Percentiles rank a stretch among this genome's conserved stretches.
Conservation (phyloP, 2,797 vertebrate genomes). For the Oreochromis mossambicus region DNA sequence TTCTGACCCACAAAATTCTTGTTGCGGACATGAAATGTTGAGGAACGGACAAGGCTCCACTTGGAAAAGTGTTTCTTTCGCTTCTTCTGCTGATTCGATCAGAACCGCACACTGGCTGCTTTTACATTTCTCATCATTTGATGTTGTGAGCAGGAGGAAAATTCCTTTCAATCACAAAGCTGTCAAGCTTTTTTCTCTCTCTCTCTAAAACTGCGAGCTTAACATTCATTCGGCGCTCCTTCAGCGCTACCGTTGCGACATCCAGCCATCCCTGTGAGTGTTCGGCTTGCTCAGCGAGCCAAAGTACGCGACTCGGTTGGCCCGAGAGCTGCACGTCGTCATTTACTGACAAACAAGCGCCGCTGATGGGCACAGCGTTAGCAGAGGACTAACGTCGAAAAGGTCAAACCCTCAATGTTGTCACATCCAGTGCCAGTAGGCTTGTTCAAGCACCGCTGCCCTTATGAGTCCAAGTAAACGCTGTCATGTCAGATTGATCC, state of each 20-base stretch:
- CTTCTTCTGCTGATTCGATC: conserved; percentile 54
- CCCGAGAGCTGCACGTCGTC: background rate
- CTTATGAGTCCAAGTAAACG: conserved; percentile 30
- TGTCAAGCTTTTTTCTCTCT: background rate
- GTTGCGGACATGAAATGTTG: conserved; percentile 40
- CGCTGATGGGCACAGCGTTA: conserved; percentile 35
- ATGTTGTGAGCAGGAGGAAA: conserved; percentile 47
- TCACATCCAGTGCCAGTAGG: conserved; percentile 38
- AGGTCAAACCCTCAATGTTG: conserved; percentile 64
- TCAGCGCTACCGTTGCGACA: background rate
- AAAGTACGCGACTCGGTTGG: background rate
- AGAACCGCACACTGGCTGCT: conserved; percentile 47
- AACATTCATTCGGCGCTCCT: background rate
- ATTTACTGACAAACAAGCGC: conserved; percentile 30
- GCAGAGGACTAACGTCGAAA: conserved; percentile 27
- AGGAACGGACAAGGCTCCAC: conserved; percentile 51
- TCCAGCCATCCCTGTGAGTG: background rate
- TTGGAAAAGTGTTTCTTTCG: conserved; percentile 44
- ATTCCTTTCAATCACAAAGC: conserved; percentile 43
- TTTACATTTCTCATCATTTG: conserved; percentile 35
- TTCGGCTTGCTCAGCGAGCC: background rate
- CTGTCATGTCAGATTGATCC: conserved; percentile 42
- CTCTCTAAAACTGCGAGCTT: background rate
- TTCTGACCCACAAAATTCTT: conserved; percentile 41
- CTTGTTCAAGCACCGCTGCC: conserved; percentile 15